Evolutionary conservation across 2,113 vertebrate genomes (phyloP).

Genomic region (Zootoca vivipara): DNA sequence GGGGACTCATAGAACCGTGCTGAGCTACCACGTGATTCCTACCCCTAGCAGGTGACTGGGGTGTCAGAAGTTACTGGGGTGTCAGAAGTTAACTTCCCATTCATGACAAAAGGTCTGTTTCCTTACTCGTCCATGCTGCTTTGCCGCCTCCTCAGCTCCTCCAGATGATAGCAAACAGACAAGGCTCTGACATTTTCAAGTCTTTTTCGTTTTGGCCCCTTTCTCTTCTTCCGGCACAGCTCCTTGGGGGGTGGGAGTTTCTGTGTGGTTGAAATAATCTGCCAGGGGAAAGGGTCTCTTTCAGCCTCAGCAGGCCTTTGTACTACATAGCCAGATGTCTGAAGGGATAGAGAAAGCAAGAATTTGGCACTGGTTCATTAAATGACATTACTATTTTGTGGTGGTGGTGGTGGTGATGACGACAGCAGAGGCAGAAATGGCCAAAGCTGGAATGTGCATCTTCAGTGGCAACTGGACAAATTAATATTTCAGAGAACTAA

Average conservation of each 20-base stretch:
- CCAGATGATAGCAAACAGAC: constrained; percentile 63
- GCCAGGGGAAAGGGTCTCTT: neutral
- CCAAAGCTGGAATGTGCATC: neutral
- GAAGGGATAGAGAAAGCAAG: neutral
- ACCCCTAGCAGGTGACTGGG: too few relatives aligned
- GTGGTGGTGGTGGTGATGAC: neutral
- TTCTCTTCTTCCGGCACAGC: constrained; percentile 58
- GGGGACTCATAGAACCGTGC: too few relatives aligned
- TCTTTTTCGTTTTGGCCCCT: constrained; percentile 10
- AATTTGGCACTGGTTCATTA: neutral
- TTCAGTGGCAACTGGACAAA: neutral
- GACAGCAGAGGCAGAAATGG: too few relatives aligned
- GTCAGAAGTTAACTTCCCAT: neutral
- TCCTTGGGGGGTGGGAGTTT: constrained; percentile 59
- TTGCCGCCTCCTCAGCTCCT: constrained; percentile 66
- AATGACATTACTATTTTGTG: neutral
- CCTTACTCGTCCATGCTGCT: constrained; percentile 63
- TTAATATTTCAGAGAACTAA: neutral
- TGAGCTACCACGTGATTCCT: neutral
- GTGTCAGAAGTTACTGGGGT: fast-evolving
- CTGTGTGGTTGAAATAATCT: neutral
- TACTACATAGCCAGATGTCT: neutral
- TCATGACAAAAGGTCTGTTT: neutral
- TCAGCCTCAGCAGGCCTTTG: neutral
- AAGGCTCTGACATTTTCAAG: constrained; percentile 15